Evolutionary conservation across 1,140 invertebrate genomes (phyloP).

Genomic region (Euura saliciscinereae): DNA sequence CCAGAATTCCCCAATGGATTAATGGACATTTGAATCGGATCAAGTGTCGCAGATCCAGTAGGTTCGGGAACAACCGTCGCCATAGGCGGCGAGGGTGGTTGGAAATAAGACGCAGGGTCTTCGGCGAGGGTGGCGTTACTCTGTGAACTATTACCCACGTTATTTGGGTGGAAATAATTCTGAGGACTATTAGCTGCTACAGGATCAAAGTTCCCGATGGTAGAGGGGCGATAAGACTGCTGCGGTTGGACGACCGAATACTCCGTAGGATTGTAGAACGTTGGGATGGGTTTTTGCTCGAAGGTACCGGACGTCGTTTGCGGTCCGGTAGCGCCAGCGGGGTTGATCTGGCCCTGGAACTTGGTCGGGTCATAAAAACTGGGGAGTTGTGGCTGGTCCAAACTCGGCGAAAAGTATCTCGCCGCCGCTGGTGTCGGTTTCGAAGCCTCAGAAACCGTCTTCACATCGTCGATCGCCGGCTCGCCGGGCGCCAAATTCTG

Average conservation of each 20-base stretch:
- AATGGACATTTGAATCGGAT: constrained; percentile 48
- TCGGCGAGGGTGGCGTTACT: neutral
- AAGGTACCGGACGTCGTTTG: neutral
- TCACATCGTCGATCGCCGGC: neutral
- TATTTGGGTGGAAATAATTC: neutral
- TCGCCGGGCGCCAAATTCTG: constrained; percentile 12
- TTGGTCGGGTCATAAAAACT: constrained; percentile 9
- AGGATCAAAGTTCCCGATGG: neutral
- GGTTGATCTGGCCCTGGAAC: neutral
- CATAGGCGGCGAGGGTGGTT: constrained; percentile 14
- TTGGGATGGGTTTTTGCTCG: constrained; percentile 8
- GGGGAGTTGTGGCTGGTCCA: neutral
- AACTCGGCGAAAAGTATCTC: constrained; percentile 25
- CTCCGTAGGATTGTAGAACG: constrained; percentile 42
- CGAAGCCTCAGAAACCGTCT: neutral
- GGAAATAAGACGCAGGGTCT: constrained; percentile 19
- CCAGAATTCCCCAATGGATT: constrained; percentile 37
- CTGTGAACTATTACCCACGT: neutral
- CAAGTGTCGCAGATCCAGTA: constrained; percentile 50
- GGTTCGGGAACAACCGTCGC: constrained; percentile 44
- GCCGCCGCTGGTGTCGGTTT: neutral
- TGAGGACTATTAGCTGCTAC: constrained; percentile 13
- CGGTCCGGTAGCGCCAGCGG: constrained; percentile 9
- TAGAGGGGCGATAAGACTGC: neutral
- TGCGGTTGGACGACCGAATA: constrained; percentile 6